Conservation (phyloP, 2,888 invertebrate genomes). For the Rhagium mordax region DNA sequence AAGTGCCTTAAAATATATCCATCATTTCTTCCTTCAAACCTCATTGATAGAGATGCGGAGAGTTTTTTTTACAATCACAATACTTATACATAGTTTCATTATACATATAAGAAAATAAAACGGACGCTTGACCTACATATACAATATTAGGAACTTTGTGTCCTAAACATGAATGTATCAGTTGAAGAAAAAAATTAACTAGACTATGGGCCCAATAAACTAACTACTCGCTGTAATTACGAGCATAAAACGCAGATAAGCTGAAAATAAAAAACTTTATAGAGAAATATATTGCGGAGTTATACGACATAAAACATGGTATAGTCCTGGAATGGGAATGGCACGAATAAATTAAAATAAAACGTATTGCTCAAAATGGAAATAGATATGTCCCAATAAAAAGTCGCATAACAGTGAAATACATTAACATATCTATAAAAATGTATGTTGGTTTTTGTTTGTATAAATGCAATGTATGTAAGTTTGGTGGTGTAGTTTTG, state of each 20-base stretch:
- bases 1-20: too few species aligned
- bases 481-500: too few species aligned
- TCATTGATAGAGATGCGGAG: too few species aligned
- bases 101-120: too few species aligned
- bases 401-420: not conserved
- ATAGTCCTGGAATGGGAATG: not conserved
- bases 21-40: too few species aligned
- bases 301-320: not conserved
- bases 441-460: not conserved
- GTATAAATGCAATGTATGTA: too few species aligned
- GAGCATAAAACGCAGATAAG: not conserved
- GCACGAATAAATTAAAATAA: not conserved
- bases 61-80: too few species aligned
- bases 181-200: not conserved
- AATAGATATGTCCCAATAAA: not conserved
- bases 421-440: slow-evolving; percentile 5
- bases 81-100: too few species aligned
- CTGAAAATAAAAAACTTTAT: not conserved
- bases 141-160: too few species aligned
- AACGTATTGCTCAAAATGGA: not conserved
- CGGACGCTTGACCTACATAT: too few species aligned
- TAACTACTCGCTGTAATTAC: not conserved
- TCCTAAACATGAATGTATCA: not conserved
- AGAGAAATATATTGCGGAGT: not conserved
- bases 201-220: not conserved